Conservation (phyloP, 2,888 invertebrate genomes). For the Chrysina gloriosa region DNA sequence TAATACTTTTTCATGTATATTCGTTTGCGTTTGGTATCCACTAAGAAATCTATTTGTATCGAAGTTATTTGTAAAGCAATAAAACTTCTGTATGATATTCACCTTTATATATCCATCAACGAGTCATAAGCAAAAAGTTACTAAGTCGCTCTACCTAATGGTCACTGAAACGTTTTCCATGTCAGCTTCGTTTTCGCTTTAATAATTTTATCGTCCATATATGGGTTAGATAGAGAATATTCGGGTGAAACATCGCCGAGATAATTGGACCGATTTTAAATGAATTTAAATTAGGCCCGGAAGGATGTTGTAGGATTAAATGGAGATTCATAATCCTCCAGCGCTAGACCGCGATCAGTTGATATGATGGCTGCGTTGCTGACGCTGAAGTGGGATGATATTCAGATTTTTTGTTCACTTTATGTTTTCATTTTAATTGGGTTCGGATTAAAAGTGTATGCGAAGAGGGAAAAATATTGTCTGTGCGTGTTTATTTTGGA, state of each 20-base stretch:
- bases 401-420: constrained; percentile 7
- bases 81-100: too few species aligned
- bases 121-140: too few species aligned
- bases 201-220: constrained; percentile 11
- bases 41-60: too few species aligned
- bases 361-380: not conserved
- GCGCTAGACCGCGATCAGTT: not conserved
- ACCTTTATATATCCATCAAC: too few species aligned
- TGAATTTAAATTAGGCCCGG: constrained; percentile 34
- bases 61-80: too few species aligned
- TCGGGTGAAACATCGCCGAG: constrained; percentile 19
- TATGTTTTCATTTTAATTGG: constrained; percentile 22
- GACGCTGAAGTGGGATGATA: not conserved
- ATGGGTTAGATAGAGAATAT: constrained; percentile 14
- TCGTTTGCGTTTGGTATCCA: too few species aligned
- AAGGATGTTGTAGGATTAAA: constrained; percentile 21
- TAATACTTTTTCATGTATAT: too few species aligned
- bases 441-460: constrained; percentile 6
- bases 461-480: constrained; percentile 2
- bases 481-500: not conserved
- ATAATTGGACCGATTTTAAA: constrained; percentile 33
- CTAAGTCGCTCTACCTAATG: constrained; percentile 27
- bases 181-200: constrained; percentile 24
- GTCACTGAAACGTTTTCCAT: constrained; percentile 34
- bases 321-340: constrained; percentile 16